phyloP scores from a whole-genome alignment of 2,888 invertebrate species.

The Microctonus hyperodae region DNA sequence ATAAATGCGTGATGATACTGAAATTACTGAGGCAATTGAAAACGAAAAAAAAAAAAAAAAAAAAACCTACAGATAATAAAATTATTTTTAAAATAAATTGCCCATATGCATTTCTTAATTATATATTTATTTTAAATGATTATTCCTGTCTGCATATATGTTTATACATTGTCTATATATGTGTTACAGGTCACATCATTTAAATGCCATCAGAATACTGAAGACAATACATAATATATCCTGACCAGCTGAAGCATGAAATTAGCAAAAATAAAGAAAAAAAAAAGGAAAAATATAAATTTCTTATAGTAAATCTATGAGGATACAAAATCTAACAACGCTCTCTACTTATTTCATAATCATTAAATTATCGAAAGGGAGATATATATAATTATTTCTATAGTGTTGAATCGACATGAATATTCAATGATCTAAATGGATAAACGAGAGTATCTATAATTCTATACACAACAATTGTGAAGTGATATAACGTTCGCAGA shows the following conservation, averaged over 20 bases:
- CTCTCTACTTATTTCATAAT: background rate
- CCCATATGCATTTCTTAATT: background rate
- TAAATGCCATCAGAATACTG: background rate
- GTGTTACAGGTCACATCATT: background rate
- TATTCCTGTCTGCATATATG: background rate
- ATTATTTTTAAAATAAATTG: background rate
- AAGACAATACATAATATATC: background rate
- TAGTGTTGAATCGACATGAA: background rate
- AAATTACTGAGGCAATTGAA: background rate
- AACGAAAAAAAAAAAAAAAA: too few relatives aligned
- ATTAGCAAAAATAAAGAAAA: background rate
- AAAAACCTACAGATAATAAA: background rate
- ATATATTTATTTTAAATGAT: background rate
- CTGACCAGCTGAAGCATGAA: background rate
- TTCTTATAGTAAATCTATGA: background rate
- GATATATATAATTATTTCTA: background rate
- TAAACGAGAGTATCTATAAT: background rate
- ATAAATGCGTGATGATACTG: background rate
- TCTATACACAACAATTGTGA: slow-evolving; percentile 10
- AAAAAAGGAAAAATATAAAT: background rate
- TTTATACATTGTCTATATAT: background rate
- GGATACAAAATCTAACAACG: background rate
- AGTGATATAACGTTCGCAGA: background rate
- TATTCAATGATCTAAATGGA: background rate
- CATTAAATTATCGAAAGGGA: background rate